Conservation (phyloP, 2,888 invertebrate genomes). For the Himalopsyche japonica region DNA sequence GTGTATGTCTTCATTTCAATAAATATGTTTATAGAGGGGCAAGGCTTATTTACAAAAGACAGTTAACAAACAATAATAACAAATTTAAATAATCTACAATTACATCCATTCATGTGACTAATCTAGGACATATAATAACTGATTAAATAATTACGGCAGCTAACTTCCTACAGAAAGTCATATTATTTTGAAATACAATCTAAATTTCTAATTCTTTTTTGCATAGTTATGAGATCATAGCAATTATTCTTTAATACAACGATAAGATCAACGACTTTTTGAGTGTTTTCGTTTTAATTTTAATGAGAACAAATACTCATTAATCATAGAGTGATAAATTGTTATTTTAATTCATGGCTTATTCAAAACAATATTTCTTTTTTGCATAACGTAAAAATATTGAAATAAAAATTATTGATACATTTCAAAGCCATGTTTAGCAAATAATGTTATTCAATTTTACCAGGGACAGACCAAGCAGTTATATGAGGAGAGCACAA, state of each 20-base stretch:
- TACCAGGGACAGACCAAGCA: no score
- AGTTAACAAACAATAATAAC: no score
- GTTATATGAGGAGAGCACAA: no score
- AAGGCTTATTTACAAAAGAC: no score
- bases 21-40: no score
- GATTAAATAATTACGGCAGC: neutral
- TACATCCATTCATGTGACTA: neutral
- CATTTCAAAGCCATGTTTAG: no score
- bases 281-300: neutral
- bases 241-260: neutral
- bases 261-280: neutral
- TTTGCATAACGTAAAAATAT: neutral
- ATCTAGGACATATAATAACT: neutral
- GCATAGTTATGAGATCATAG: neutral
- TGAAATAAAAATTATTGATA: no score
- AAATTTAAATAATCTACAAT: neutral
- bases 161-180: neutral
- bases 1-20: no score
- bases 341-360: neutral
- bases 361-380: neutral
- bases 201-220: neutral
- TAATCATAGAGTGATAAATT: neutral
- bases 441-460: no score
- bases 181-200: neutral
- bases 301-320: neutral